phyloP scores from a whole-genome alignment of 2,797 vertebrate species.

The Mormyrus proboscirostris region DNA sequence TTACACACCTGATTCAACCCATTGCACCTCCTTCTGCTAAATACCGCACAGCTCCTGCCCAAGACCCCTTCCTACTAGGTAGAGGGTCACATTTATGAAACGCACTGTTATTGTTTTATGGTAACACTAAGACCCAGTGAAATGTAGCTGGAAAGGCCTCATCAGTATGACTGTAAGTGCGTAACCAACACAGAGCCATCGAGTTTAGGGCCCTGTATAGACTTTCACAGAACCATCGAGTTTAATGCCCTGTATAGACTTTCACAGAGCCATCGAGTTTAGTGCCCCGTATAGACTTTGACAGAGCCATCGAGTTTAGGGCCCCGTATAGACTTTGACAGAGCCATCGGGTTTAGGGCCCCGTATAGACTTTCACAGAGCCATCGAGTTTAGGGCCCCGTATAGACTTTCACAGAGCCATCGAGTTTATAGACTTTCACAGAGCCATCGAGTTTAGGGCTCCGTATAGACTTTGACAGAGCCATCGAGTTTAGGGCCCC shows the following conservation, averaged over 20 bases:
- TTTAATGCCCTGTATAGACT: background rate
- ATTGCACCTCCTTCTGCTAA: background rate
- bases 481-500: no score
- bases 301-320: background rate
- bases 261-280: background rate
- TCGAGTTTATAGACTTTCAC: no score
- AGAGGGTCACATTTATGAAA: background rate
- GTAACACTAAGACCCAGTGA: no score
- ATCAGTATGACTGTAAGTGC: background rate
- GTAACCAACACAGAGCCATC: background rate
- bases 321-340: background rate
- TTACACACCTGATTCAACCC: background rate
- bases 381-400: background rate
- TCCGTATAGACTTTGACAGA: no score
- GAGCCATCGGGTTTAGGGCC: background rate
- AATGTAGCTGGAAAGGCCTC: background rate
- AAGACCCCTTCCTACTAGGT: background rate
- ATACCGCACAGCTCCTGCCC: no score
- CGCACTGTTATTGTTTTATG: background rate
- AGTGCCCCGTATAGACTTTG: background rate
- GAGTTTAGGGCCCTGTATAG: background rate
- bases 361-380: background rate
- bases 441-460: no score
- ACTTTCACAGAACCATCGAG: background rate
- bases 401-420: background rate